Evolutionary conservation across 2,888 invertebrate species (phyloP).

Genomic region (Orchestes rusci): DNA sequence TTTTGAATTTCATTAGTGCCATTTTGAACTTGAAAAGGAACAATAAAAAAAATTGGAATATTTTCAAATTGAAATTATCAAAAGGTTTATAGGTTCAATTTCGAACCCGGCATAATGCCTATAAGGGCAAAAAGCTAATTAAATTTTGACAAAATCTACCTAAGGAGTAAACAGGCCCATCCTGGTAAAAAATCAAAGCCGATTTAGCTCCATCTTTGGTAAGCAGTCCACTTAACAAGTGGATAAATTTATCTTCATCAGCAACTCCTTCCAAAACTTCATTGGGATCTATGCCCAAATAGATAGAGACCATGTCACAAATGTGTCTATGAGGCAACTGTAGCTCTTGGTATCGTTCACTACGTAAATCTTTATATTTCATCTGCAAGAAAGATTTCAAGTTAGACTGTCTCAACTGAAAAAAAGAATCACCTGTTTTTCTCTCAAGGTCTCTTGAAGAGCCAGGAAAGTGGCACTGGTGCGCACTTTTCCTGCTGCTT

Average conservation of each 20-base stretch:
- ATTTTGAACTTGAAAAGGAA: no score
- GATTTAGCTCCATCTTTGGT: constrained; percentile 52
- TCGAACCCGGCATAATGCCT: no score
- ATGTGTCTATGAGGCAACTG: constrained; percentile 56
- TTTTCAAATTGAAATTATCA: no score
- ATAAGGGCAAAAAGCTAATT: no score
- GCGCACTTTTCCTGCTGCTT: constrained; percentile 9
- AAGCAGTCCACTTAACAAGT: constrained; percentile 53
- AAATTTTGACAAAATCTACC: constrained; percentile 47
- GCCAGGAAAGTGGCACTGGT: constrained; percentile 30
- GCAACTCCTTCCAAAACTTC: constrained; percentile 62
- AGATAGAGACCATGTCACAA: constrained; percentile 57
- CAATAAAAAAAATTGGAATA: no score
- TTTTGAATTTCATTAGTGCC: no score
- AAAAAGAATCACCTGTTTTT: constrained; percentile 29
- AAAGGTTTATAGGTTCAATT: no score
- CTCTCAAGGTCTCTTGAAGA: constrained; percentile 32
- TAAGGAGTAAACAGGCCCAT: constrained; percentile 56
- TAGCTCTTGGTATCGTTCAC: constrained; percentile 43
- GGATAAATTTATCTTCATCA: constrained; percentile 58
- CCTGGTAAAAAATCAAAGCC: constrained; percentile 60
- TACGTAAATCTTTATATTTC: constrained; percentile 56
- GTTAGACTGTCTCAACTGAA: not conserved
- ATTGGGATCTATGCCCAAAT: constrained; percentile 49
- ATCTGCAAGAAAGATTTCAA: constrained; percentile 40